Percentiles rank a stretch among this genome's conserved stretches.
These are phyloP conservation scores for Vespertilio murinus DNA, from an alignment of 2,797 vertebrate species.

Conservation along the genomic window DNA sequence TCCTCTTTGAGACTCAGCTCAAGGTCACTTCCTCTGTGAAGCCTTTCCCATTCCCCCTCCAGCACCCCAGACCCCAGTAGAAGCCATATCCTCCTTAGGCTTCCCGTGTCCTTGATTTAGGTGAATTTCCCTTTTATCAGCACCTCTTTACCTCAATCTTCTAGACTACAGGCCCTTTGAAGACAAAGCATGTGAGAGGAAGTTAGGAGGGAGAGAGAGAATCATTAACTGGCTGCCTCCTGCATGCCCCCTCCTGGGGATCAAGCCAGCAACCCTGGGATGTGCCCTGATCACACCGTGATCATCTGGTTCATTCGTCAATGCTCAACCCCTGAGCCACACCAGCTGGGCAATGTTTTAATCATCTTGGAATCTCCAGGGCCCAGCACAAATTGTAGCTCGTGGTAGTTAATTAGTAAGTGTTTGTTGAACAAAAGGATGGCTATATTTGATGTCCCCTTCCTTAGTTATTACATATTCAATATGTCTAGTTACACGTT, in stretches of 20 bases:
- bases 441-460: not conserved
- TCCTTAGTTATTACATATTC: conserved; percentile 17
- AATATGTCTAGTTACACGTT: not conserved
- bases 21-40: not conserved
- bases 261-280: no score
- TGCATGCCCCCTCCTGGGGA: no score
- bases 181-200: not conserved
- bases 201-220: no score
- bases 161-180: not conserved
- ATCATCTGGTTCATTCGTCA: no score
- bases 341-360: not conserved
- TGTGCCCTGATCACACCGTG: no score
- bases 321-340: no score
- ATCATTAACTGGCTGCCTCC: no score
- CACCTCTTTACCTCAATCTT: not conserved
- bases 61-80: not conserved
- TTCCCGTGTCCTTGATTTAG: not conserved
- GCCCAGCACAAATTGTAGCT: not conserved
- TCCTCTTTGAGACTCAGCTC: not conserved
- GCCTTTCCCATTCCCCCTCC: not conserved
- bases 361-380: not conserved
- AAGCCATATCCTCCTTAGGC: not conserved
- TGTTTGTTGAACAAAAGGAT: conserved; percentile 18
- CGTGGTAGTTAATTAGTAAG: conserved; percentile 23
- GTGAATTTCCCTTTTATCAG: not conserved